phyloP scores from a whole-genome alignment of 2,113 vertebrate species.

The Leucoraja erinaceus region DNA sequence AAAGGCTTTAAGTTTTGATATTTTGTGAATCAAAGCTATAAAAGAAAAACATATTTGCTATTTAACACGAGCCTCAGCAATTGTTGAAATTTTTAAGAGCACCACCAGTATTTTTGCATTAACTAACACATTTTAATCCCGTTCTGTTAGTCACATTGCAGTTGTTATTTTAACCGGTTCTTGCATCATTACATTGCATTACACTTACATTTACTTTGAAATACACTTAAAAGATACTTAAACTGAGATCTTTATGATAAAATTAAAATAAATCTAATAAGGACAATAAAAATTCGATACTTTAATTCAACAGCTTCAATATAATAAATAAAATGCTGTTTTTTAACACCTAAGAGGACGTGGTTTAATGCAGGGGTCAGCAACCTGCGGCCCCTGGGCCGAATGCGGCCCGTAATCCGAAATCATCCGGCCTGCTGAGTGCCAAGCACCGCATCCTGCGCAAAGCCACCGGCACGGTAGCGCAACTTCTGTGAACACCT shows the following conservation, averaged over 20 bases:
- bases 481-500: no score
- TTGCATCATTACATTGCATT: not conserved
- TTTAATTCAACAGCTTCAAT: not conserved
- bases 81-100: not conserved
- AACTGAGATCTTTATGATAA: not conserved
- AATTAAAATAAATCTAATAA: not conserved
- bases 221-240: not conserved
- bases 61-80: not conserved
- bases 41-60: not conserved
- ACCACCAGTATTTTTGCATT: not conserved
- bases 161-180: not conserved
- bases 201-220: not conserved
- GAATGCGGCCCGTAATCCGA: no score
- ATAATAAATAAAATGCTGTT: constrained; percentile 8
- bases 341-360: not conserved
- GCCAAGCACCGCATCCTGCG: no score
- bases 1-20: not conserved
- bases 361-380: not conserved
- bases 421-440: no score
- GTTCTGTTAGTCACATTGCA: not conserved
- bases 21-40: not conserved
- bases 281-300: not conserved
- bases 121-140: not conserved
- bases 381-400: no score
- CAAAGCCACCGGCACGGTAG: no score